These are phyloP conservation scores for Caerostris extrusa DNA, from an alignment of 1,140 invertebrate species.

Conservation along the genomic window DNA sequence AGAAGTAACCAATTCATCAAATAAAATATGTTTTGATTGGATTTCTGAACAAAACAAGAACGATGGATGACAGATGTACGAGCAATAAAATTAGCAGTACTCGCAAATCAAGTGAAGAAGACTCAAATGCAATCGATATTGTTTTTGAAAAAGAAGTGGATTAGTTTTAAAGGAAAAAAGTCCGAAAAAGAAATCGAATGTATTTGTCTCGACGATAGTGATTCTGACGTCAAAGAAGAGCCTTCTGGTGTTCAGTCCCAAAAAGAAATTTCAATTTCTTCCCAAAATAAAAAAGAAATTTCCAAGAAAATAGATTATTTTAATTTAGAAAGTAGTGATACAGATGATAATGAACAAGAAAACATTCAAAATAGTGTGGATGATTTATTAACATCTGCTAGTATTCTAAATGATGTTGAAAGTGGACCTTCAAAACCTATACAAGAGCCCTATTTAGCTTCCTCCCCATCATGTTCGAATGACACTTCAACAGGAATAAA, in stretches of 20 bases:
- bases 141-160: background rate
- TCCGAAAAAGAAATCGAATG: background rate
- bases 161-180: background rate
- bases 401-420: conserved; percentile 14
- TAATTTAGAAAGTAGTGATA: conserved; percentile 52
- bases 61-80: too few species aligned
- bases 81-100: too few species aligned
- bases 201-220: conserved; percentile 21
- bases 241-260: background rate
- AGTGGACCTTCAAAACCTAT: conserved; percentile 37
- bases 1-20: too few species aligned
- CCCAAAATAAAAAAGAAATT: background rate
- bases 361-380: conserved; percentile 18
- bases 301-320: conserved; percentile 46
- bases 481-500: background rate
- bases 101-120: background rate
- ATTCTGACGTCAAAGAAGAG: background rate
- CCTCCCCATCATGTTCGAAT: background rate
- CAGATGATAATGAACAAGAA: conserved; percentile 25
- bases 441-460: too few species aligned
- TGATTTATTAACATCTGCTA: conserved; percentile 52
- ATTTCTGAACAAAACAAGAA: too few species aligned
- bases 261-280: background rate
- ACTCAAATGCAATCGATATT: background rate
- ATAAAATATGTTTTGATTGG: too few species aligned